Evolutionary conservation across 2,113 vertebrate species (phyloP).

Genomic region (Pangasianodon gigas): DNA sequence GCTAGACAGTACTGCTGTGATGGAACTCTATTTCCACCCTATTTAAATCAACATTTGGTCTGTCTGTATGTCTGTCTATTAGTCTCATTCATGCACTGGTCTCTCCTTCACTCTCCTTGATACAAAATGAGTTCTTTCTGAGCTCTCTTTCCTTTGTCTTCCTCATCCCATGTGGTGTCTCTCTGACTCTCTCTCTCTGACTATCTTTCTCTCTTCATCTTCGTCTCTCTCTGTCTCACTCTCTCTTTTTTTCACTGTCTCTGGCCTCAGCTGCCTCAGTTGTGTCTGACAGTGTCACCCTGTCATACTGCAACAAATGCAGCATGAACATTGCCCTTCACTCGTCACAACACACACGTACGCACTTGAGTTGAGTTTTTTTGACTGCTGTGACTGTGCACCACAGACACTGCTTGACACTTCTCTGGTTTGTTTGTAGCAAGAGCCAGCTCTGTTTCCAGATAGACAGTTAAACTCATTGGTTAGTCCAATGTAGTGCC

Average conservation of each 20-base stretch:
- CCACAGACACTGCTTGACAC: not conserved
- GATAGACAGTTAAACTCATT: not conserved
- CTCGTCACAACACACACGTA: not conserved
- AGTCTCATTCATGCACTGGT: not conserved
- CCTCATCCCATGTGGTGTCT: not conserved
- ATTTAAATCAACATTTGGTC: not conserved
- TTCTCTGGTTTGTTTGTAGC: not conserved
- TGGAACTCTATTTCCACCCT: not conserved
- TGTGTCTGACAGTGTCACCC: constrained; percentile 30
- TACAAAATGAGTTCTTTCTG: not conserved
- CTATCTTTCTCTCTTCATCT: not conserved
- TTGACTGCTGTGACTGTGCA: not conserved
- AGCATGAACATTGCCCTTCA: not conserved
- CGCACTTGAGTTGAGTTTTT: not conserved
- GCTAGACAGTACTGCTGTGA: not conserved
- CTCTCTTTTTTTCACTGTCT: not conserved
- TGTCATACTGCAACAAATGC: constrained; percentile 22
- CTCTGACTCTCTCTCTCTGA: not conserved
- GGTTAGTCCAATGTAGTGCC: not conserved
- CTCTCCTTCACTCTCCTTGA: not conserved
- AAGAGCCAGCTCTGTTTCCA: not conserved
- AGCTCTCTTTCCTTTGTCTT: not conserved
- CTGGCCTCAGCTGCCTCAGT: constrained; percentile 13
- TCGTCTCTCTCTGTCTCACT: not conserved
- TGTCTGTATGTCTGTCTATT: not conserved